Base-by-base conservation (phyloP, 1,140 invertebrate species). In the Listronotus oregonensis region DNA sequence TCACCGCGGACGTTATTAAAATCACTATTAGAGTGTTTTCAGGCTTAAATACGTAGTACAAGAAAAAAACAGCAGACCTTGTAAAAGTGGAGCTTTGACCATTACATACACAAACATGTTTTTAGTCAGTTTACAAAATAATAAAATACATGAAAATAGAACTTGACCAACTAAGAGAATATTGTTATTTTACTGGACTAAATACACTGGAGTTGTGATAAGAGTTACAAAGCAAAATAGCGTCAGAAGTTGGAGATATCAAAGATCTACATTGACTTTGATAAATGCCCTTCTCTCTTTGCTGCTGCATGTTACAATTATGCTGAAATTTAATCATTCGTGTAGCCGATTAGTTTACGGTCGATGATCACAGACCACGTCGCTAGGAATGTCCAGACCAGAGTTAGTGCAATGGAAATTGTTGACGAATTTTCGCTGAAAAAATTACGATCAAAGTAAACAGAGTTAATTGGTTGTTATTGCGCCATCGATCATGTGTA, bases 291-390 rank as follows among this genome's bases (percentile, higher is more conserved):
- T 67, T 72, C 65, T 69, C 71, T 71, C 74, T 73, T 74, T 71
- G 71, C 64, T 49, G 68, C 57, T 69, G 72, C 71, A 77, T 73
- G 75, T 74, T 75, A 78, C 75, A 77, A 78, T 78, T 78, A 78
- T 77, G 77, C 73, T 76, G 77, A 78, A 78, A 77, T 78, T 78
- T 78, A 78, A 78, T 78, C 77, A 78, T 74, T 78, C 71, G 75
- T 74, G 74, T 75, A 76, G 74, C 73, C 73, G 77, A 77, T 78
- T 78, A 78, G 68, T 77, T 78, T 66, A 74, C 76, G 71, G 66
- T 76, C 62, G 61, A 51, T 74, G 76, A 78, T 77, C 76, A 78
- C 74, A 77, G 74, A 66, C 68, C 67, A 71, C 73, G 75, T 75
- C 73, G 75, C 75, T 66, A 74, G 75, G 75, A 77, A 78, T 75